Conservation (phyloP, 2,888 invertebrate species). For the Microchrysa polita region DNA sequence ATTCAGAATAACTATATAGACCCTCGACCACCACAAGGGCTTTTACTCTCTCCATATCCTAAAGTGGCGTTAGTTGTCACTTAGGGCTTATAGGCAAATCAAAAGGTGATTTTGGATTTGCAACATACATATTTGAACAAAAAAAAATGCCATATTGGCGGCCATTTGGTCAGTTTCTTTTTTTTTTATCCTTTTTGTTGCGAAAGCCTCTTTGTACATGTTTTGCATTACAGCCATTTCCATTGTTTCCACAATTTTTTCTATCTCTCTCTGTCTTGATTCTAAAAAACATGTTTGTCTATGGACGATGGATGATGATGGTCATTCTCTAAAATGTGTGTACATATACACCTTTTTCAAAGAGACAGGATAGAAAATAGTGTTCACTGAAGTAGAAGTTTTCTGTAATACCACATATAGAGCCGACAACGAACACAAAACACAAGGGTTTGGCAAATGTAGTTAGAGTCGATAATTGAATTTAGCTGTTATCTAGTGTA, state of each 20-base stretch:
- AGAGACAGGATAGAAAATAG: neutral
- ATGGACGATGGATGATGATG: no score
- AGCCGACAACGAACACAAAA: no score
- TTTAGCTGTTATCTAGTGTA: conserved; percentile 33
- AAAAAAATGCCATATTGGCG: conserved; percentile 14
- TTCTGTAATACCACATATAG: conserved; percentile 9
- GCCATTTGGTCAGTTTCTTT: neutral
- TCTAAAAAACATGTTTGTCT: conserved; percentile 23
- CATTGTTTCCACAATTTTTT: no score
- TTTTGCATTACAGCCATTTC: no score
- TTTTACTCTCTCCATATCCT: no score
- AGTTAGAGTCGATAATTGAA: conserved; percentile 37
- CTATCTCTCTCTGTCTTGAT: no score
- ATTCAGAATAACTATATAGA: no score
- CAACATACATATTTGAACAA: conserved; percentile 21
- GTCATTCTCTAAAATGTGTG: no score
- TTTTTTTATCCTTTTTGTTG: neutral
- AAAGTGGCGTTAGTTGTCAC: conserved; percentile 44
- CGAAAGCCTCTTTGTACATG: neutral
- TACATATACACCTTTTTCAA: neutral
- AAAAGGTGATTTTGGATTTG: conserved; percentile 44
- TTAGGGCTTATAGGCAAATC: conserved; percentile 44
- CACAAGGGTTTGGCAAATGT: conserved; percentile 17
- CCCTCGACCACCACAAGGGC: conserved; percentile 20
- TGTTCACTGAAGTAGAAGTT: conserved; percentile 24